Base-by-base conservation (phyloP, 2,888 invertebrate species). In the Tetheella fluctuosa region DNA sequence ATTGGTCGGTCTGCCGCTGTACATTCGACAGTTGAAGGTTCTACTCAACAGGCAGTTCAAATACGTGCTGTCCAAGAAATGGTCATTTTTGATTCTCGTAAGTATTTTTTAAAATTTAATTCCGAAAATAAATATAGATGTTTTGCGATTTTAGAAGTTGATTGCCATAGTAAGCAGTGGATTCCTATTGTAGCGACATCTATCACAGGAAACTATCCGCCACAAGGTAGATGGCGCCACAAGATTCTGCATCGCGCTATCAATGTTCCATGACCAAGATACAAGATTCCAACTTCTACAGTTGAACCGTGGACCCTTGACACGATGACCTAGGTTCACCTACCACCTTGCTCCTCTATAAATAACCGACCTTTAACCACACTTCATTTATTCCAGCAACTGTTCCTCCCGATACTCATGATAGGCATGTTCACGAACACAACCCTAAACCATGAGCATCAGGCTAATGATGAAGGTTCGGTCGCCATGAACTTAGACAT, bases 341-440 rank as follows among this genome's bases (percentile, higher is more conserved):
- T n/a, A n/a, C n/a, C n/a, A n/a, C n/a, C n/a, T n/a, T n/a, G n/a
- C n/a, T n/a, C n/a, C n/a, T n/a, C n/a, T n/a, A n/a, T n/a, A n/a
- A n/a, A n/a, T n/a, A n/a, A n/a, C n/a, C n/a, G n/a, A n/a, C n/a
- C n/a, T n/a, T n/a, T n/a, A n/a, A n/a, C n/a, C n/a, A n/a, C n/a
- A n/a, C n/a, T n/a, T n/a, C n/a, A n/a, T 64, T 63, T 52, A 0
- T 69, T 73, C 0, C 84, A 89, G 89, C 86, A 88, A 86, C 54
- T 84, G 1, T 0, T 85, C 0, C n/a, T 86, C 0, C 89, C 90
- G 0, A 64, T 89, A 5, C 0, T 65, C 0, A 23, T 79, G 48
- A 67, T 86, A 28, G 61, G 63, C 37, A 2, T 70, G 6, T 61
- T 81, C 58, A 81, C 83, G 0, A 25, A 62, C 0, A 8, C 62